Base-by-base conservation (phyloP, 1,140 invertebrate species). In the Contarinia nasturtii region DNA sequence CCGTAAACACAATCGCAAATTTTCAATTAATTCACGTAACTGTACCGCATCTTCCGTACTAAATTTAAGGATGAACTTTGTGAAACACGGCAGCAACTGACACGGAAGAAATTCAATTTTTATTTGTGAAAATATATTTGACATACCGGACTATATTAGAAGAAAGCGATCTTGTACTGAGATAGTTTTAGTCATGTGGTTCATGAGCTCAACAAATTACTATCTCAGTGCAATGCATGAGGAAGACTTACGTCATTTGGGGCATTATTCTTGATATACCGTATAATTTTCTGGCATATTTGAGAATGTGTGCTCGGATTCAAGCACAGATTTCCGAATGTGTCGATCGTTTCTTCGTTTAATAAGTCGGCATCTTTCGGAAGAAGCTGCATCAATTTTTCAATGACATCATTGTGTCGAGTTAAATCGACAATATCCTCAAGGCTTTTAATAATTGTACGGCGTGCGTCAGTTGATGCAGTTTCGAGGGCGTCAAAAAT, bases 401-500 rank as follows among this genome's bases (percentile, higher is more conserved):
- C 44, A 1, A 58, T 57, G 51, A 62, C 63, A 5, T 55, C 59
- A 44, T 62, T 57, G 40, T 63, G 60, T 48, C 56, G 58, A 20
- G 49, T 57, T 27, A 53, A 47, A 37, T 61, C 57, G 10, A 63
- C 46, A 12, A 63, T 47, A 19, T 58, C 51, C 44, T 61, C 58
- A 0, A 57, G 55, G 49, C 49, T 55, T 3, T 49, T 47, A 2
- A 62, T 61, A 3, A 63, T 61, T 47, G 60, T 56, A 51, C 54
- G 44, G 33, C 53, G 56, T 2, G 56, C 47, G 0, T 48, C 27
- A 15, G 53, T 49, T 8, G 49, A 49, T 2, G 55, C 54, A 20
- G 48, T 51, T 33, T 60, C 56, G 4, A 58, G 62, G 38, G 57
- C 51, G 3, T 51, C 43, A 19, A 56, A 53, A 11, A 63, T 61